These are phyloP conservation scores for Lepus townsendii DNA, from an alignment of 2,797 vertebrate genomes.

Conservation along the genomic window DNA sequence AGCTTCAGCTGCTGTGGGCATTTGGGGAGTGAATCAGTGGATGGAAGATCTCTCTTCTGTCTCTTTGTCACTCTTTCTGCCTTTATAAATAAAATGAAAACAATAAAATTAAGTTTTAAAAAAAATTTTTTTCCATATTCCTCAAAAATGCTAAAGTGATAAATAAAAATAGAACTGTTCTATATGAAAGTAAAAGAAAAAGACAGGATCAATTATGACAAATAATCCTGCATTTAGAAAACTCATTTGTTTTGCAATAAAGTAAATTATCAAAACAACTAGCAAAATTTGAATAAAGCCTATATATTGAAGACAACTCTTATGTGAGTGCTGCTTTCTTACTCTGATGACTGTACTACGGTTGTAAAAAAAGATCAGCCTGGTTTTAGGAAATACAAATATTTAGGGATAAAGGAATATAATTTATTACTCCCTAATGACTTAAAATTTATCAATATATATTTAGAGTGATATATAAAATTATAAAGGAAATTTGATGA, in stretches of 20 bases:
- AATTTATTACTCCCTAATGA: background rate
- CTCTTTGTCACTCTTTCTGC: no score
- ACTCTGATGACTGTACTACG: background rate
- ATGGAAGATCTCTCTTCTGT: no score
- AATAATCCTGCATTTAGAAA: background rate
- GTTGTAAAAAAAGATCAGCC: constrained; percentile 11
- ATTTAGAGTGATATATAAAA: background rate
- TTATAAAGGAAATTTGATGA: background rate
- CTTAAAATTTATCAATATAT: background rate
- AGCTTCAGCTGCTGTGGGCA: no score
- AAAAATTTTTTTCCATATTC: background rate
- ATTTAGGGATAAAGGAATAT: background rate
- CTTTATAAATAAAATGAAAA: no score
- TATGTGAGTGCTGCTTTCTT: background rate
- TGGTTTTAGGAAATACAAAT: background rate
- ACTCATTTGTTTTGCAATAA: background rate
- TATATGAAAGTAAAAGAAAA: background rate
- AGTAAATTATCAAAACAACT: background rate
- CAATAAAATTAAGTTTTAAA: no score
- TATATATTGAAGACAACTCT: background rate
- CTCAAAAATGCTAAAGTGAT: background rate
- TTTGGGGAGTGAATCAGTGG: no score
- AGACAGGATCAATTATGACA: background rate
- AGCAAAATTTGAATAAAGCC: background rate
- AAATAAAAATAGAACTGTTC: background rate